Conservation (phyloP, 2,113 vertebrate species). For the Megalops atlanticus region DNA sequence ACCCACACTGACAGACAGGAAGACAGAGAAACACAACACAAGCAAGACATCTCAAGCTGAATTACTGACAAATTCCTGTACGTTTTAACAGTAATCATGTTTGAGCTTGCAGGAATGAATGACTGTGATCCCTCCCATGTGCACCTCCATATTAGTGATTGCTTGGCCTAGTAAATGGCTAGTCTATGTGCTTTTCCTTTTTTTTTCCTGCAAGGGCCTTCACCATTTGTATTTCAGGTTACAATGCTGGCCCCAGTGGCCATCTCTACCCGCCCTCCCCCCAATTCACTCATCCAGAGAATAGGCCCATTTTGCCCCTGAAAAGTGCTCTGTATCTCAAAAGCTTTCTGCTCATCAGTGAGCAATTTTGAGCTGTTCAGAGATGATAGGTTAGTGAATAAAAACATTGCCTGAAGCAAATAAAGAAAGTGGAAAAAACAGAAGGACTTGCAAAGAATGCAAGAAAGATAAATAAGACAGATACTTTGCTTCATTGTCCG, state of each 20-base stretch:
- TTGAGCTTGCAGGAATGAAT: background rate
- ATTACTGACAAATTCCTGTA: too few species aligned
- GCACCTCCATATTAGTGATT: background rate
- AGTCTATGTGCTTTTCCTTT: background rate
- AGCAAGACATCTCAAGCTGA: too few species aligned
- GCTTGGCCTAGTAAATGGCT: background rate
- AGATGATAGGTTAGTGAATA: conserved; percentile 82
- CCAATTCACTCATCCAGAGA: conserved; percentile 62
- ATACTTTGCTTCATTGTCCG: conserved; percentile 94
- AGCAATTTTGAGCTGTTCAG: conserved; percentile 80
- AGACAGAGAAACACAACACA: too few species aligned
- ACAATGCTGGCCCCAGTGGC: conserved; percentile 38
- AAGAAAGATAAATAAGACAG: conserved; percentile 91
- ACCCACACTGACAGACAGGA: too few species aligned
- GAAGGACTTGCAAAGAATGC: conserved; percentile 76
- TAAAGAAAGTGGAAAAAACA: conserved; percentile 69
- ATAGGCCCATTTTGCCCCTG: conserved; percentile 60
- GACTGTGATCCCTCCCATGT: background rate
- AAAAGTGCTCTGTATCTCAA: conserved; percentile 73
- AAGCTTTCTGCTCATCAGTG: conserved; percentile 75
- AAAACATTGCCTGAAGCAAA: conserved; percentile 81
- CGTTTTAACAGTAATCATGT: background rate
- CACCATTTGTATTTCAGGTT: background rate
- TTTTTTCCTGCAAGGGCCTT: background rate
- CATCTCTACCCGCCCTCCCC: conserved; percentile 54